Conservation (phyloP, 2,797 vertebrate species). For the Graptemys geographica region DNA sequence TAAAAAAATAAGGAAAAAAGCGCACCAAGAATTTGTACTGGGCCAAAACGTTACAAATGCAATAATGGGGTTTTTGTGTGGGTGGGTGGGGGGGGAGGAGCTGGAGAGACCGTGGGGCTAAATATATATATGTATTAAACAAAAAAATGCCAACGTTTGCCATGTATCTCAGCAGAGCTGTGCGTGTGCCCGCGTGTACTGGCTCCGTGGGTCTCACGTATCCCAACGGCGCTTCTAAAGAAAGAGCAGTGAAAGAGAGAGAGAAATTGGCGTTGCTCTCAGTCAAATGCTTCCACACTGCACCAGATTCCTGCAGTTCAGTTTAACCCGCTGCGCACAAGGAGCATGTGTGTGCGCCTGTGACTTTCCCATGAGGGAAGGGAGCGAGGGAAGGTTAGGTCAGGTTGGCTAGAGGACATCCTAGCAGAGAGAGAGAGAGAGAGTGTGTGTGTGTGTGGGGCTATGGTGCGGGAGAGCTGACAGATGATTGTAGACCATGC, state of each 20-base stretch:
- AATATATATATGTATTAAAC: conserved; percentile 45
- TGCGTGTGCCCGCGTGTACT: conserved; percentile 5
- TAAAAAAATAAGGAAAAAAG: conserved; percentile 62
- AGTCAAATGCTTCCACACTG: conserved; percentile 87
- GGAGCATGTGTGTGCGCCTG: conserved; percentile 30
- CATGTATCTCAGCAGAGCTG: not conserved
- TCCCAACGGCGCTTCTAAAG: conserved; percentile 44
- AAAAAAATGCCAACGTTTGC: not conserved
- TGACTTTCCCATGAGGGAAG: not conserved
- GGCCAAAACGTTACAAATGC: conserved; percentile 92
- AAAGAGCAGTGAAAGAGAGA: conserved; percentile 74
- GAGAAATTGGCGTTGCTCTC: conserved; percentile 85
- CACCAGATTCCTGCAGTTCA: conserved; percentile 90
- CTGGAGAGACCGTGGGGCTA: not conserved
- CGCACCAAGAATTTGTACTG: conserved; percentile 89
- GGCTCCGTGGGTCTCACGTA: conserved; percentile 16
- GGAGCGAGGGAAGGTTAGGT: not conserved
- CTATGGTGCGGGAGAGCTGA: conserved; percentile 57
- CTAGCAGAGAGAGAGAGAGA: too few species aligned
- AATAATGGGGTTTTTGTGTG: conserved; percentile 85
- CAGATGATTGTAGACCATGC: conserved; percentile 67
- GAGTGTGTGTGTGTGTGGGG: not conserved
- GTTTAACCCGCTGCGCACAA: conserved; percentile 85
- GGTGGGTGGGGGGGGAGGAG: not conserved
- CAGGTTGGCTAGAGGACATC: not conserved